phyloP scores from a whole-genome alignment of 1,140 invertebrate species.

The Pogonomyrmex californicus region DNA sequence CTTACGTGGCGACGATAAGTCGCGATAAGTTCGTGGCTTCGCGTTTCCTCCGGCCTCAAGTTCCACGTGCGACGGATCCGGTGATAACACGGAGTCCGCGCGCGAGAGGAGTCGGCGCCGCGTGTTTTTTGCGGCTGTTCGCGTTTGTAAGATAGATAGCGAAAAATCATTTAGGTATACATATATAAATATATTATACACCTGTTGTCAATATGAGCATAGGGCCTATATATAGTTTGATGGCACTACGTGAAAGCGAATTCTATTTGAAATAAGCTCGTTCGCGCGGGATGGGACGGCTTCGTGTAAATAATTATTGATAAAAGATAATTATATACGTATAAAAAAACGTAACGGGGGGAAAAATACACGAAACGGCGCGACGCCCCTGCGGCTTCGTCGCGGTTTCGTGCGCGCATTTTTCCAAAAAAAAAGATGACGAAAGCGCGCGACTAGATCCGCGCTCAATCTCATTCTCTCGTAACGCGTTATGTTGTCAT shows the following conservation, averaged over 20 bases:
- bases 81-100: conserved; percentile 23
- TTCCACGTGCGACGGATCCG: conserved; percentile 68
- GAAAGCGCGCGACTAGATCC: conserved; percentile 34
- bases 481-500: conserved; percentile 44
- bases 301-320: conserved; percentile 82
- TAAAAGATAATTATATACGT: conserved; percentile 61
- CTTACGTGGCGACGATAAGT: conserved; percentile 47
- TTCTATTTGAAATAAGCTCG: conserved; percentile 81
- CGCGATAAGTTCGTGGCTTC: conserved; percentile 47
- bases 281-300: conserved; percentile 71
- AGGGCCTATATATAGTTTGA: conserved; percentile 81
- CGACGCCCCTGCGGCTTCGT: conserved; percentile 8
- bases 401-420: conserved; percentile 45
- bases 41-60: conserved; percentile 72
- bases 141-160: conserved; percentile 84
- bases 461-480: conserved; percentile 57
- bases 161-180: conserved; percentile 79
- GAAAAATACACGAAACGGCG: conserved; percentile 18
- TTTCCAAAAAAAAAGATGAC: conserved; percentile 1
- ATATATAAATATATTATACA: conserved; percentile 78
- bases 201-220: conserved; percentile 85
- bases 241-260: conserved; percentile 78
- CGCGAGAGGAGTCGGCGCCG: conserved; percentile 50
- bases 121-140: conserved; percentile 66
- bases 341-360: conserved; percentile 13